Evolutionary conservation across 2,113 vertebrate species (phyloP).

Genomic region (Dasypus novemcinctus): DNA sequence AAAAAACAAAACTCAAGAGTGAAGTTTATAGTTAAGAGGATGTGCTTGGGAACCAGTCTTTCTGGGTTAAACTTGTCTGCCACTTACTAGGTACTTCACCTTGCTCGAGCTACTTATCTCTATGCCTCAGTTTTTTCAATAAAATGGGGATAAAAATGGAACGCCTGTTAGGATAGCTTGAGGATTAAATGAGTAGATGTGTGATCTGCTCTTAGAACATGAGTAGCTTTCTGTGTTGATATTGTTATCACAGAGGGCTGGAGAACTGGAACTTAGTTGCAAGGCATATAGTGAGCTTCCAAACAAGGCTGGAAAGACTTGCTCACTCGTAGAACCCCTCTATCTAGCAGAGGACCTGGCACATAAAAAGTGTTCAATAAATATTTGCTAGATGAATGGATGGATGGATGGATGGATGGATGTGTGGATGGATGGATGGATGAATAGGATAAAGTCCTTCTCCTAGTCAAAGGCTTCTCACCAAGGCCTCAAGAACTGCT

Average conservation of each 20-base stretch:
- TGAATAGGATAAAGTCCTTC: neutral
- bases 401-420: neutral
- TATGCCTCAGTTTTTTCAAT: neutral
- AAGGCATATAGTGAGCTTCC: neutral
- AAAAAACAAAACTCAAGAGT: neutral
- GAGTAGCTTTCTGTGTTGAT: neutral
- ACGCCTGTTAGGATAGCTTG: neutral
- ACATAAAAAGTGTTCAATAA: neutral
- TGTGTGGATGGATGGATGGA: no score
- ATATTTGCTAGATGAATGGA: neutral
- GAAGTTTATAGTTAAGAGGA: neutral
- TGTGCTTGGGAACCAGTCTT: neutral
- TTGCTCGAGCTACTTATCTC: neutral
- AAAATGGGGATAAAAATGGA: neutral
- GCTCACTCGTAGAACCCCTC: neutral
- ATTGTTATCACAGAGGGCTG: neutral
- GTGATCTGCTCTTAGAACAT: neutral
- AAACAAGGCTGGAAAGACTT: neutral
- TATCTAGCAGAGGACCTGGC: neutral
- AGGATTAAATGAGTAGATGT: neutral
- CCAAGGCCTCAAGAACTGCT: neutral
- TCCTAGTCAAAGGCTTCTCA: constrained; percentile 36
- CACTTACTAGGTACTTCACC: neutral
- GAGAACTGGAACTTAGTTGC: neutral
- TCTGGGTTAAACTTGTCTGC: neutral